Base-by-base conservation (phyloP, 2,113 vertebrate species). In the Sander lucioperca region DNA sequence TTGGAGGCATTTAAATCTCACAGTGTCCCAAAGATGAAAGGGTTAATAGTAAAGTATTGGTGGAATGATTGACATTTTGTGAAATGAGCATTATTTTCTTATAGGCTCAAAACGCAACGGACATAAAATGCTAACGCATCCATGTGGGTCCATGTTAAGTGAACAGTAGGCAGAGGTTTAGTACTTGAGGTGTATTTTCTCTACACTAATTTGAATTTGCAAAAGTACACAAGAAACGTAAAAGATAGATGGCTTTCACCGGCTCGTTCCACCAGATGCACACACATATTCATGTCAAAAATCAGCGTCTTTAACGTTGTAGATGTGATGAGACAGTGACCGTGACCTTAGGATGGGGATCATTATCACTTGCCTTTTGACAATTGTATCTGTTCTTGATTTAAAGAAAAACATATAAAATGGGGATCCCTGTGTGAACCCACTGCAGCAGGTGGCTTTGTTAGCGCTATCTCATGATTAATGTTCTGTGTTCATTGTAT, bases 1-100 rank as follows among this genome's bases (percentile, higher is more conserved):
- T 89, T 85, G 80, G 64, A 76, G 63, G 67, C 77, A 80, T 86
- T 90, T 79, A 88, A 86, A n/a, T 65, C 68, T 83, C 59, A 18
- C 69, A 47, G 58, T 57, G 63, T 86, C 50, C 72, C 78, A 85
- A 30, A 84, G 77, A 61, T 68, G 73, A 71, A 78, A 47, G 33
- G 75, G 54, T 84, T 73, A 75, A 57, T 66, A 67, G 57, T 66
- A 67, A 64, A 82, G 67, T 80, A 59, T 75, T 80, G 50, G 27
- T 51, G 36, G 59, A 65, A 59, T 77, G 65, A 81, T 85, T 81
- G 53, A 59, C 73, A 79, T 77, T 75, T 74, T 73, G 77, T 79
- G 15, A 82, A 85, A 86, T 74, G 50, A 65, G 67, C n/a, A 10
- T 73, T 73, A 65, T 74, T 81, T 81, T 78, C 64, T 50, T 48